These are phyloP conservation scores for Nothura maculosa DNA, from an alignment of 2,797 vertebrate genomes.

Conservation along the genomic window DNA sequence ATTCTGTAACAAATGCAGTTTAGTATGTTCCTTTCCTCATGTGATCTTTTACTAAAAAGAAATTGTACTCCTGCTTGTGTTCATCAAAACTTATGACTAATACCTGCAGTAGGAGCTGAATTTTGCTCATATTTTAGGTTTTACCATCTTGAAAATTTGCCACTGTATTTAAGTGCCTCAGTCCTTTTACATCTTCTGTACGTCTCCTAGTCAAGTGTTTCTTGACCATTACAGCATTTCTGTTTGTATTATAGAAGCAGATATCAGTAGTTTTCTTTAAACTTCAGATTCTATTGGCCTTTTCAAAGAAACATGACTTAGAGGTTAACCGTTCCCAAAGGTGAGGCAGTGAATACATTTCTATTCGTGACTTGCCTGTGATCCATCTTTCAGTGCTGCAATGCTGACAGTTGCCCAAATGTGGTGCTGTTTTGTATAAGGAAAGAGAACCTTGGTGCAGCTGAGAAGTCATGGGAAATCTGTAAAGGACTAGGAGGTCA, in stretches of 20 bases:
- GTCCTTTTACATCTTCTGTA: rapidly evolving
- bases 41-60: not conserved
- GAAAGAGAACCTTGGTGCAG: not conserved
- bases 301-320: not conserved
- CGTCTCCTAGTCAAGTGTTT: no score
- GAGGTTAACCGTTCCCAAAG: not conserved
- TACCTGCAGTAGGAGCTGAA: not conserved
- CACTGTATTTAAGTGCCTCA: not conserved
- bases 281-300: not conserved
- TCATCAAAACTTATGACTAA: not conserved
- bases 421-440: not conserved
- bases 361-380: not conserved
- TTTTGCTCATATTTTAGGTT: not conserved
- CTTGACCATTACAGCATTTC: no score
- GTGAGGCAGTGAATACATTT: not conserved
- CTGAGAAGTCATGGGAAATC: constrained; percentile 48
- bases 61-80: not conserved
- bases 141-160: not conserved
- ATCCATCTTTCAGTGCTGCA: not conserved
- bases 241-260: not conserved
- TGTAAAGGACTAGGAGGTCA: constrained; percentile 21
- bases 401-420: not conserved
- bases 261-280: not conserved
- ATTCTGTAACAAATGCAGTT: not conserved
- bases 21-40: not conserved